These are phyloP conservation scores for Trichechus manatus DNA, from an alignment of 2,113 vertebrate genomes.

Conservation along the genomic window DNA sequence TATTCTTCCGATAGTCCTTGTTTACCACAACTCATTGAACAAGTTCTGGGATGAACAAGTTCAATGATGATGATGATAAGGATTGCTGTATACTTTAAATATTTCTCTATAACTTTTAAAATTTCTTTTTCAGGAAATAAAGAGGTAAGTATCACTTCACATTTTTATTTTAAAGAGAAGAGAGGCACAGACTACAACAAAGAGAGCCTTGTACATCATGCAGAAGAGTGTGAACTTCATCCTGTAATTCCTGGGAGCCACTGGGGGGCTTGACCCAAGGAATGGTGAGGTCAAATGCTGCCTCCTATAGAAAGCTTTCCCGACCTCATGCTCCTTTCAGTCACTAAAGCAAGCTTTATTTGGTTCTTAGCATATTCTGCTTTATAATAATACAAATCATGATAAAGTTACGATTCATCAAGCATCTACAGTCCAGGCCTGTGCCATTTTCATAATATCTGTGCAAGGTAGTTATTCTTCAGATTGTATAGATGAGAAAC, in stretches of 20 bases:
- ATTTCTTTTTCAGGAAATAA: conserved; percentile 42
- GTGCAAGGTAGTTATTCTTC: conserved; percentile 11
- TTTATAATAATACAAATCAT: conserved; percentile 55
- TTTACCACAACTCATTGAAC: conserved; percentile 12
- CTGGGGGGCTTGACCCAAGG: neutral
- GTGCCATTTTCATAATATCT: neutral
- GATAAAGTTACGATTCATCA: conserved; percentile 61
- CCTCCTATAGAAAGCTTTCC: neutral
- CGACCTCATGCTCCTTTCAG: neutral
- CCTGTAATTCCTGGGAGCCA: neutral
- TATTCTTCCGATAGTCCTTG: neutral
- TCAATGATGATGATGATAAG: neutral
- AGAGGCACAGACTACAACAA: neutral
- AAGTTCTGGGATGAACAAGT: neutral
- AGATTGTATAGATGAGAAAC: neutral
- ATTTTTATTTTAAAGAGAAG: conserved; percentile 66
- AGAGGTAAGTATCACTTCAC: conserved; percentile 17
- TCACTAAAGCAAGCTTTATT: conserved; percentile 36
- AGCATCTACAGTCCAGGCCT: neutral
- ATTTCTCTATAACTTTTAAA: conserved; percentile 5
- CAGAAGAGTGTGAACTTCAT: neutral
- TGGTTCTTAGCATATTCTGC: conserved; percentile 44
- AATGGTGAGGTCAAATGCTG: neutral
- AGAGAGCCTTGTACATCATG: neutral
- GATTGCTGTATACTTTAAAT: neutral